A percentile compares a stretch with the other conserved stretches of the same genome.
phyloP scores from a whole-genome alignment of 2,888 invertebrate genomes.

The Oscheius onirici region DNA sequence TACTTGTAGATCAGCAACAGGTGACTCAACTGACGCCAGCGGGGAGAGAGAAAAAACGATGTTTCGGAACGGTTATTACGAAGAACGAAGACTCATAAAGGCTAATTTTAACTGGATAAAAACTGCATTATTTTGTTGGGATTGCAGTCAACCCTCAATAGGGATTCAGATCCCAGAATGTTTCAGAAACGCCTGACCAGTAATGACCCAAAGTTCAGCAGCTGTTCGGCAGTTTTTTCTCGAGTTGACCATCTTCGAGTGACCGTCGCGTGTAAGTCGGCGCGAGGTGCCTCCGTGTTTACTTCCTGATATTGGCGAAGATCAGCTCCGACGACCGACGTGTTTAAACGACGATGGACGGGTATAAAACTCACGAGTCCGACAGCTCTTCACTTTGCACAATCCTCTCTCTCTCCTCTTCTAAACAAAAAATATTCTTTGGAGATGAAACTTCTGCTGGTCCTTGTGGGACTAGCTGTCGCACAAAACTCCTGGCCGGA shows the following conservation, averaged over 20 bases:
- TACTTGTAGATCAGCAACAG: conserved; percentile 23
- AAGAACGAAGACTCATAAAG: too few relatives aligned
- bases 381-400: neutral
- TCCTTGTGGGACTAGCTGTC: conserved; percentile 22
- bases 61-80: too few relatives aligned
- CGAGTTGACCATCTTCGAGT: neutral
- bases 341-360: conserved; percentile 24
- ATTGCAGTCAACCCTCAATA: neutral
- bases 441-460: conserved; percentile 20
- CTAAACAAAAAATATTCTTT: too few relatives aligned
- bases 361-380: conserved; percentile 9
- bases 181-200: neutral
- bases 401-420: neutral
- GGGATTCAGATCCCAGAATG: neutral
- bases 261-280: conserved; percentile 22
- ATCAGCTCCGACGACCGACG: conserved; percentile 27
- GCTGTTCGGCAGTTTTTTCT: neutral
- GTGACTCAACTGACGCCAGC: conserved; percentile 1
- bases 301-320: conserved; percentile 31
- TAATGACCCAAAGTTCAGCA: neutral
- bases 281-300: conserved; percentile 8
- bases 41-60: too few relatives aligned
- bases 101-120: neutral
- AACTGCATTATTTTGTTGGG: neutral
- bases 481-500: conserved; percentile 14